Evolutionary conservation across 2,888 invertebrate species (phyloP), one percentile per base, ranked within the genome.

Genomic region (Megaustenia siamemsis): DNA sequence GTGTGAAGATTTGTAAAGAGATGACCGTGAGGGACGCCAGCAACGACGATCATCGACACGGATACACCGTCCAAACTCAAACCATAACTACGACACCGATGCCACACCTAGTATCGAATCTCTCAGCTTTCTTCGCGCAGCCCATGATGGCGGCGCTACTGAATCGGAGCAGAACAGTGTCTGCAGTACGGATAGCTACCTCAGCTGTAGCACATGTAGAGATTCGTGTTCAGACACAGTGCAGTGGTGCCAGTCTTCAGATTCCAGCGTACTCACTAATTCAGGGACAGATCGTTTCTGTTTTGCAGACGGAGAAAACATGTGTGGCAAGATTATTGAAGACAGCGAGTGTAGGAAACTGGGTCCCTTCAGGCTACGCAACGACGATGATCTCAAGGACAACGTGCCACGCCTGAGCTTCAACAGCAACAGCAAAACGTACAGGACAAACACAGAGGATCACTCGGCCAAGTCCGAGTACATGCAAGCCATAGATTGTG

Each of bases 71-170:
- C 45, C 49, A 1, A n/a, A 56, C 32, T 73, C 81, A 8, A 73
- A 82, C n/a, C 73, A 71, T 28, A 56, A 82, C 43, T 49, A 60
- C 32, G 82, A 82, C 1, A 38, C 56, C 10, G 82, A 75, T n/a
- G 60, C 45, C 5, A 83, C 83, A 1, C 83, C 83, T 10, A 83
- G 83, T 32, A 83, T 83, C 18, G 77, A 83, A 49, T 83, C 83
- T n/a, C 35, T 83, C 53, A 83, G 69, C 38, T 43, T 77, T 18
- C 83, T 83, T 10, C 49, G 60, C 3, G 69, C 21, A 0, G 56
- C 38, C 2, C 66, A 24, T 1, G n/a, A n/a, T 15, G 38, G 8
- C 18, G 40, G 40, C 24, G 49, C 38, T 18, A 15, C n/a, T 15
- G 60, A 68, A n/a, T 60, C 40, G 24, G 68, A 69, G 18, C 24